Conservation (phyloP, 2,797 vertebrate species). For the Pelobates cultripes region DNA sequence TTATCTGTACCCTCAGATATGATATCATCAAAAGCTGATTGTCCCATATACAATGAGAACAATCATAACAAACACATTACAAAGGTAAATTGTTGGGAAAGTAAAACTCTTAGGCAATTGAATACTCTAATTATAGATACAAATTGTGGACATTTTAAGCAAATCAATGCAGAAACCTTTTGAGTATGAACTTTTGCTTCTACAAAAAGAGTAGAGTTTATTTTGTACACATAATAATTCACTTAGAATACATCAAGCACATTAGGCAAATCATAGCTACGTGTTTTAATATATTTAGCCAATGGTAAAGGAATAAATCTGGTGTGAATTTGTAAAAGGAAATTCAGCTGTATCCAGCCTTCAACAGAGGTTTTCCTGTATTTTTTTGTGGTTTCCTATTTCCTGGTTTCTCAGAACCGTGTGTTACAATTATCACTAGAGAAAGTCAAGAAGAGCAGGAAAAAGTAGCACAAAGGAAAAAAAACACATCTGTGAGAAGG, state of each 20-base stretch:
- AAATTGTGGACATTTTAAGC: too few species aligned
- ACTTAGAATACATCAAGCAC: background rate
- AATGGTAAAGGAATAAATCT: background rate
- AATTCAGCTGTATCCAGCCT: background rate
- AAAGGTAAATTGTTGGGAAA: too few species aligned
- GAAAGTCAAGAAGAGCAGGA: conserved; percentile 2
- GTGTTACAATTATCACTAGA: conserved; percentile 23
- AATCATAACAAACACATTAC: too few species aligned
- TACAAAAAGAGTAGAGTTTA: too few species aligned
- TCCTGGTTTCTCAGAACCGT: conserved; percentile 41
- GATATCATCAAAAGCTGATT: too few species aligned
- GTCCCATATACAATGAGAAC: too few species aligned
- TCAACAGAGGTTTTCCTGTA: conserved; percentile 38
- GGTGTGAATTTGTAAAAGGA: conserved; percentile 7
- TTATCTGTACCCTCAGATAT: too few species aligned
- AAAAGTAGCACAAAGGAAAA: background rate
- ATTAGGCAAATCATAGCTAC: background rate
- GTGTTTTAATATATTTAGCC: background rate
- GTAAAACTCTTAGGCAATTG: too few species aligned
- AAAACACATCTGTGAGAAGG: conserved; percentile 7
- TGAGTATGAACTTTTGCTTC: too few species aligned
- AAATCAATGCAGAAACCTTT: too few species aligned
- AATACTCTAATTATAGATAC: too few species aligned
- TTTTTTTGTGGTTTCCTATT: conserved; percentile 38
- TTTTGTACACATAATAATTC: too few species aligned